phyloP scores from a whole-genome alignment of 1,140 invertebrate genomes.

The Nephila pilipes region DNA sequence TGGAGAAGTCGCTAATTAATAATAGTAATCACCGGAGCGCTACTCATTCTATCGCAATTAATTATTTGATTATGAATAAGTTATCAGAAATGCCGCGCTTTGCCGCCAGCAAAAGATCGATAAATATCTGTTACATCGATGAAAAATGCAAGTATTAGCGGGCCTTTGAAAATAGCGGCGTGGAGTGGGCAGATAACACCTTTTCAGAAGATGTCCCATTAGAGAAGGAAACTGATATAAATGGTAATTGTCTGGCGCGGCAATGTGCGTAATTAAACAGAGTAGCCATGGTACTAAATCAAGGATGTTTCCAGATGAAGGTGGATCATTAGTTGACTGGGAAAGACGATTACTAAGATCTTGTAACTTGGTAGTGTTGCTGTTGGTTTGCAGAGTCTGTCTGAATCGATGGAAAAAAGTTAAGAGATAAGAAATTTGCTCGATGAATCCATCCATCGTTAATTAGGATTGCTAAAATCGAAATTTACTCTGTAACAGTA shows the following conservation, averaged over 20 bases:
- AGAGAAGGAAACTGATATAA: conserved; percentile 16
- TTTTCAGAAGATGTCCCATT: conserved; percentile 1
- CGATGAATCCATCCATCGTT: too few relatives aligned
- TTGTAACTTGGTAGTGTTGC: too few relatives aligned
- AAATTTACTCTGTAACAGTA: too few relatives aligned
- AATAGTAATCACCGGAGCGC: conserved; percentile 32
- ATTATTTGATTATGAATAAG: conserved; percentile 61
- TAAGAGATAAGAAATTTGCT: too few relatives aligned
- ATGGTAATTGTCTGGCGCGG: neutral
- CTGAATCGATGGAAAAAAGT: too few relatives aligned
- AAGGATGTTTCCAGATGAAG: neutral
- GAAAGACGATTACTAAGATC: neutral
- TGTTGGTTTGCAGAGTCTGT: too few relatives aligned
- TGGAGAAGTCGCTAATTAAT: conserved; percentile 2
- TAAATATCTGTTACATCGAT: conserved; percentile 24
- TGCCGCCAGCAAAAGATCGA: conserved; percentile 9
- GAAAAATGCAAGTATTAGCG: neutral
- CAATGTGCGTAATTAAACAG: neutral
- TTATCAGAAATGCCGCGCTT: conserved; percentile 29
- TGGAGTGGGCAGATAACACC: neutral
- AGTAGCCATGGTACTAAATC: neutral
- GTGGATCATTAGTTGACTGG: neutral
- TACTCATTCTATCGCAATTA: conserved; percentile 9
- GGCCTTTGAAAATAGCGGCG: neutral
- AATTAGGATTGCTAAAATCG: too few relatives aligned